Base-by-base conservation (phyloP, 2,797 vertebrate genomes). In the Ibycter americanus region DNA sequence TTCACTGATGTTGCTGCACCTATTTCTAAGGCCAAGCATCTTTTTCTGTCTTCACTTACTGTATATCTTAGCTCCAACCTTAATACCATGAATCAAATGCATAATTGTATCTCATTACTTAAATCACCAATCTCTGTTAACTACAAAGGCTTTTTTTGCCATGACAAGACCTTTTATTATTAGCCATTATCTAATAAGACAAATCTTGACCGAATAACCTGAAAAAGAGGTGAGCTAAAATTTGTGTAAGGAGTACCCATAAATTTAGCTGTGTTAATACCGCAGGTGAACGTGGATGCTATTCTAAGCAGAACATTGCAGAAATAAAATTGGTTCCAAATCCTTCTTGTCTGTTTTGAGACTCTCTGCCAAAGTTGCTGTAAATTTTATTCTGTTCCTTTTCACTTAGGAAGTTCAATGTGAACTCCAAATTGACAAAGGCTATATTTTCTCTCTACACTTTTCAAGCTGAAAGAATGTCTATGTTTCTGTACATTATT, bases 131-230 rank as follows among this genome's bases (percentile, higher is more conserved):
- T n/a, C 46, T 87, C n/a, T 76, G 38, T 80, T 90, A 76, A 44
- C 61, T 85, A 51, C 42, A 73, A n/a, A 59, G 27, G 26, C 76
- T 25, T 31, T 32, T 63, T 59, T 86, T n/a, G 2, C 62, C 25
- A 16, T 83, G 74, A 91, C 40, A 52, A 85, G 59, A 36, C 44
- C 46, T 95, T 94, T 88, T 93, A 71, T 90, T 83, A 72, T 91
- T 68, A 86, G 31, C 46, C 66, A 91, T 95, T 96, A 89, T 61
- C 80, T 95, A 82, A 91, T 79, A 83, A 92, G 84, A 93, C 88
- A 85, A 79, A 93, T 95, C 52, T 90, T 94, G 83, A 95, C 81
- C 77, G 5, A 94, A 76, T 92, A 95, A 93, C 79, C 59, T 90
- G 70, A 63, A 82, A 71, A 91, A 68, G 71, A 80, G 63, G 67